Percentiles rank a stretch among this genome's conserved stretches.
Evolutionary conservation across 2,888 invertebrate genomes (phyloP).

Genomic region (Hermaeophaga mercurialis): DNA sequence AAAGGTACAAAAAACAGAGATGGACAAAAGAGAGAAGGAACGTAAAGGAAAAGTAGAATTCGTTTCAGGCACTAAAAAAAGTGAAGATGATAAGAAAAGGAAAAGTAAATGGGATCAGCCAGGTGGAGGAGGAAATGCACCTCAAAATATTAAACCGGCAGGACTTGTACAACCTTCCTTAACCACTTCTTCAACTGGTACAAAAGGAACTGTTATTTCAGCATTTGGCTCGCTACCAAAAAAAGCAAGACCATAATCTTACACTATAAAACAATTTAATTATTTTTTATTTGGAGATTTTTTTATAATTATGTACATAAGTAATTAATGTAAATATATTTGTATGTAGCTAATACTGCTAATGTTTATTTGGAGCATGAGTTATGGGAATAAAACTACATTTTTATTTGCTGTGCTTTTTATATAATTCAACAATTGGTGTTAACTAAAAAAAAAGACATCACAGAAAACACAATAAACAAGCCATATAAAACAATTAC

Average conservation of each 20-base stretch:
- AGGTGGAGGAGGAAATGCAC: constrained; percentile 66
- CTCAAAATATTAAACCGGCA: constrained; percentile 65
- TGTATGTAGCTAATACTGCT: too few species aligned
- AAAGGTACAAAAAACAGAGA: constrained; percentile 86
- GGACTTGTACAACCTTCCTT: constrained; percentile 75
- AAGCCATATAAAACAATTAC: not conserved
- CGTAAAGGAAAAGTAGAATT: constrained; percentile 86
- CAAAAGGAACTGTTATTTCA: constrained; percentile 90
- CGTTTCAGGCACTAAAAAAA: constrained; percentile 68
- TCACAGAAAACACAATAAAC: not conserved
- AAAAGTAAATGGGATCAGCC: constrained; percentile 95
- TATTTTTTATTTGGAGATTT: not conserved
- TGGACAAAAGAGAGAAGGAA: constrained; percentile 91
- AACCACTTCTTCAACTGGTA: constrained; percentile 83
- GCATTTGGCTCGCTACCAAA: constrained; percentile 91
- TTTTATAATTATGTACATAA: not conserved
- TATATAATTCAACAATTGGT: not conserved
- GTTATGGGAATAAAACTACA: not conserved
- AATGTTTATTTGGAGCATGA: too few species aligned
- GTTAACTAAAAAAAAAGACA: not conserved
- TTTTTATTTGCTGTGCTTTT: not conserved
- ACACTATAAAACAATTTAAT: not conserved
- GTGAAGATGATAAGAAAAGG: constrained; percentile 80
- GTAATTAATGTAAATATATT: too few species aligned
- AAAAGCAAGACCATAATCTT: constrained; percentile 63